These are phyloP conservation scores for Aplochiton taeniatus DNA, from an alignment of 2,797 vertebrate genomes.

Conservation along the genomic window DNA sequence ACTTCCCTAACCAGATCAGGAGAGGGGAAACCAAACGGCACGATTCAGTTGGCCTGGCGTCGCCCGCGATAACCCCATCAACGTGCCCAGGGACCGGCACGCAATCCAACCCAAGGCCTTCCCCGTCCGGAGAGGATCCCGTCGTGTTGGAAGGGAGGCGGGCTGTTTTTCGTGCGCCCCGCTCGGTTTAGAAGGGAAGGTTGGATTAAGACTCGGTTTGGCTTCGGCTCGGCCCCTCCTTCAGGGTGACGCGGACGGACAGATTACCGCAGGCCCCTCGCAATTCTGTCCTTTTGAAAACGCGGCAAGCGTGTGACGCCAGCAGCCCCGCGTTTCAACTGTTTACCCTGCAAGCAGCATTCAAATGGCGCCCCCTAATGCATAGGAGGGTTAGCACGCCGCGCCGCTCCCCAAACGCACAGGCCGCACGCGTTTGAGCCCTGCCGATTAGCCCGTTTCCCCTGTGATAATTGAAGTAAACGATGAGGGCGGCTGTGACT, in stretches of 20 bases:
- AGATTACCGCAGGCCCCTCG: too few relatives aligned
- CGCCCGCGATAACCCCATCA: constrained; percentile 34
- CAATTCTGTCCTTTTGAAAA: too few relatives aligned
- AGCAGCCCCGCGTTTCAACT: too few relatives aligned
- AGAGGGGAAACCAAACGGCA: constrained; percentile 11
- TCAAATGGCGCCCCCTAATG: not conserved
- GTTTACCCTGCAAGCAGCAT: too few relatives aligned
- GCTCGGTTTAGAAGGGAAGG: too few relatives aligned
- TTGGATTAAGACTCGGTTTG: too few relatives aligned
- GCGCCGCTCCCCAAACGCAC: not conserved
- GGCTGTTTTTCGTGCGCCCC: too few relatives aligned
- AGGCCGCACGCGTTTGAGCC: not conserved
- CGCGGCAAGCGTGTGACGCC: too few relatives aligned
- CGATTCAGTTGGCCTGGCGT: constrained; percentile 9
- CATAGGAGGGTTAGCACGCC: not conserved
- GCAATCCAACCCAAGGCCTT: not conserved
- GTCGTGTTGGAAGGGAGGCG: too few relatives aligned
- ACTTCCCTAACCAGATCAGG: constrained; percentile 16
- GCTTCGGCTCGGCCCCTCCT: not conserved
- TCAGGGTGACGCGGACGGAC: not conserved
- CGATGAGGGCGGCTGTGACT: constrained; percentile 41
- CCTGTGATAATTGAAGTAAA: constrained; percentile 44
- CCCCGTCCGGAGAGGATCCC: too few relatives aligned
- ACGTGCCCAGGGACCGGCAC: constrained; percentile 34
- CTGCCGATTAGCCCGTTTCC: constrained; percentile 18